Evolutionary conservation across 92 coral and sea anemone genomes (phyloP).

Genomic region (Galaxea fascicularis): DNA sequence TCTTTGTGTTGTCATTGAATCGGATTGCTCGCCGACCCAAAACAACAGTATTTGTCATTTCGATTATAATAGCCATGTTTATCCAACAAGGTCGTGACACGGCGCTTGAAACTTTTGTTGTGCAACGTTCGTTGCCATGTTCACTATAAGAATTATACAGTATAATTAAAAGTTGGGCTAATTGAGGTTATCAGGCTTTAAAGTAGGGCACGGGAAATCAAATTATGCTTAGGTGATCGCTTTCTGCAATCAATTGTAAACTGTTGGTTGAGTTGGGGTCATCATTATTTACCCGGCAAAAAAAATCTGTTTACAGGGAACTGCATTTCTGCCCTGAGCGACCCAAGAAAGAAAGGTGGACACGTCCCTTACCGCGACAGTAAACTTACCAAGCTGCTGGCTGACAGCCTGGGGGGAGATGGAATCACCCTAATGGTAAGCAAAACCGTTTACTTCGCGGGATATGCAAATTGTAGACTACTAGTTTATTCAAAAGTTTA

Average conservation of each 20-base stretch:
- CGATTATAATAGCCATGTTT: not conserved
- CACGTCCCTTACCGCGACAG: constrained; percentile 98
- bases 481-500: no score
- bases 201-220: not conserved
- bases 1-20: not conserved
- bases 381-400: constrained; percentile 94
- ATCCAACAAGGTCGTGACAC: not conserved
- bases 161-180: not conserved
- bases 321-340: constrained; percentile 97
- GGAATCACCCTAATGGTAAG: constrained; percentile 98
- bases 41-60: not conserved
- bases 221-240: no score
- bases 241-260: no score
- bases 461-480: not conserved
- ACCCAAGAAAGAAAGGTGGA: constrained; percentile 85
- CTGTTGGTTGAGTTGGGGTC: no score
- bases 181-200: not conserved
- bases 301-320: constrained; percentile 65
- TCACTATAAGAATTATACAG: not conserved
- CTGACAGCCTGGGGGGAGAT: constrained; percentile 98
- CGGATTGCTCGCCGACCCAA: not conserved
- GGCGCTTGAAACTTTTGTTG: not conserved
- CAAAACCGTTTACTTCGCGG: not conserved
- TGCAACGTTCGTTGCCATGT: not conserved
- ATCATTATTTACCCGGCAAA: not conserved